A percentile compares a stretch with the other conserved stretches of the same genome.
These are phyloP conservation scores for Argyrosomus japonicus DNA, from an alignment of 2,113 vertebrate species.

Conservation along the genomic window DNA sequence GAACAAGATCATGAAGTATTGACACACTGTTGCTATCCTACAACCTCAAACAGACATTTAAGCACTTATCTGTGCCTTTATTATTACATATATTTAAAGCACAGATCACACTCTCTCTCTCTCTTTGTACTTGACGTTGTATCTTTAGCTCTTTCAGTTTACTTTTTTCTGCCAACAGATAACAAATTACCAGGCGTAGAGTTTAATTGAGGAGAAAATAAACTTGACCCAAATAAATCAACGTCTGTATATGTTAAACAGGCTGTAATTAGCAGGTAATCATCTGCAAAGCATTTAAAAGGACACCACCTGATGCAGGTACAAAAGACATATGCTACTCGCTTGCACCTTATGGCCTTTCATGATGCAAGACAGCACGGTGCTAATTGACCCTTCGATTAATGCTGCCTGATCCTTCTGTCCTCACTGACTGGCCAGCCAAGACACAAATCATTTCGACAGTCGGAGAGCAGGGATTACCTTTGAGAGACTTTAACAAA, in stretches of 20 bases:
- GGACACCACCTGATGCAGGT: conserved; percentile 26
- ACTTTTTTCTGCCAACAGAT: conserved; percentile 20
- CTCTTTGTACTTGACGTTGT: not conserved
- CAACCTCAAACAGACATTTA: no score
- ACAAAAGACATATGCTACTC: conserved; percentile 1
- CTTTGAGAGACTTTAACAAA: conserved; percentile 31
- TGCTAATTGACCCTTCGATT: conserved; percentile 4
- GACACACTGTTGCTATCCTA: no score
- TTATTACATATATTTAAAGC: not conserved
- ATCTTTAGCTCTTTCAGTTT: not conserved
- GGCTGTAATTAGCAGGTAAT: conserved; percentile 43
- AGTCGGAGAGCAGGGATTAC: conserved; percentile 42
- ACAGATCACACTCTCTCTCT: not conserved
- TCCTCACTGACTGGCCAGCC: not conserved
- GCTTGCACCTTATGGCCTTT: no score
- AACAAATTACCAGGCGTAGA: conserved; percentile 10
- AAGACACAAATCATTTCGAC: conserved; percentile 10
- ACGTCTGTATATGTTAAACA: conserved; percentile 10
- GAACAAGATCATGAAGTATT: not conserved
- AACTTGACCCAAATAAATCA: conserved; percentile 43
- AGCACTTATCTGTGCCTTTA: no score
- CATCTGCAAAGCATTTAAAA: conserved; percentile 50
- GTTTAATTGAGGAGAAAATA: conserved; percentile 26
- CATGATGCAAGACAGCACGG: not conserved
- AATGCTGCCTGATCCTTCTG: conserved; percentile 55